Evolutionary conservation across 1,140 invertebrate genomes (phyloP).

Genomic region (Mycetomoellerius zeteki): DNA sequence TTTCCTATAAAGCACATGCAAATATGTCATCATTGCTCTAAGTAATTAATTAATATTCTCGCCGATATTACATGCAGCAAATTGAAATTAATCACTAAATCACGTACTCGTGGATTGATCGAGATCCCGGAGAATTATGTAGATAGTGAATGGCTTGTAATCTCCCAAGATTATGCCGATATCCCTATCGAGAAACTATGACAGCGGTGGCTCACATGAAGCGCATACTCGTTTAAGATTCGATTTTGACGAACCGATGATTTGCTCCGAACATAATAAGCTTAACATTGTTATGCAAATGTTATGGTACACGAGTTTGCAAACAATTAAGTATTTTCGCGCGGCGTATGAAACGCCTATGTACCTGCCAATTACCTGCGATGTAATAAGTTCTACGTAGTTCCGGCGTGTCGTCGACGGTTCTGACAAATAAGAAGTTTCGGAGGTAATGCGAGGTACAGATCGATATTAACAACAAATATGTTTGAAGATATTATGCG

Average conservation of each 20-base stretch:
- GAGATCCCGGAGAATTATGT: conserved; percentile 42
- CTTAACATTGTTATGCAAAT: conserved; percentile 76
- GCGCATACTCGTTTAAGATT: conserved; percentile 39
- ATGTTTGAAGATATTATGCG: not conserved
- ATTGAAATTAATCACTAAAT: conserved; percentile 50
- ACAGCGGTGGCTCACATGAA: conserved; percentile 7
- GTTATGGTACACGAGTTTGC: conserved; percentile 71
- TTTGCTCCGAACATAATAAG: conserved; percentile 67
- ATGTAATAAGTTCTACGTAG: conserved; percentile 69
- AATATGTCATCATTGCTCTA: not conserved
- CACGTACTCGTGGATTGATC: conserved; percentile 47
- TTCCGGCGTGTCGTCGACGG: conserved; percentile 22
- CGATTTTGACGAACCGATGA: conserved; percentile 67
- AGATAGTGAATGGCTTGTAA: conserved; percentile 45
- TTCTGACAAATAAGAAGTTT: conserved; percentile 60
- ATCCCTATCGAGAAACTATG: conserved; percentile 35
- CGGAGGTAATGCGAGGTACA: not conserved
- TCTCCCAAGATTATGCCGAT: conserved; percentile 55
- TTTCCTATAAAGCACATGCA: not conserved
- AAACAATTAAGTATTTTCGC: conserved; percentile 73
- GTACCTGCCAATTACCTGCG: conserved; percentile 44
- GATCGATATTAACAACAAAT: conserved; percentile 17
- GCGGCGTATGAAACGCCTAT: conserved; percentile 45
- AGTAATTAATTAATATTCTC: conserved; percentile 42
- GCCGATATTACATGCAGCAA: conserved; percentile 12